phyloP scores from a whole-genome alignment of 1,140 invertebrate species.

The Probaryconus sp. region DNA sequence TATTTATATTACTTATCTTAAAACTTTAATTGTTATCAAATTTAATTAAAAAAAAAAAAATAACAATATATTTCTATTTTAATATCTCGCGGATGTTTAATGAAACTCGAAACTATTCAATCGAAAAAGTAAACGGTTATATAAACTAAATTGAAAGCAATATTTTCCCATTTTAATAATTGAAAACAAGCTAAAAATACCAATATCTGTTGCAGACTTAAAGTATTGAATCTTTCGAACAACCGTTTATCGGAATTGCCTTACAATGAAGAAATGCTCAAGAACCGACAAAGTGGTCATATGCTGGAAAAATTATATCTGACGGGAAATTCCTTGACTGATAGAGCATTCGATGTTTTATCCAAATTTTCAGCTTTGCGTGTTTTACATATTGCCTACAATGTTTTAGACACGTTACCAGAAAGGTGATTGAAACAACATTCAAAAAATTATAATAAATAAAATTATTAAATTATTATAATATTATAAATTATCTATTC shows the following conservation, averaged over 20 bases:
- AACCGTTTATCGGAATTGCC: constrained; percentile 85
- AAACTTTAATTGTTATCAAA: too few species aligned
- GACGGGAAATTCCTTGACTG: constrained; percentile 87
- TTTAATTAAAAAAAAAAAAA: too few species aligned
- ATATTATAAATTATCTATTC: too few species aligned
- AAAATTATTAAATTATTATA: too few species aligned
- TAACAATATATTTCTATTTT: too few species aligned
- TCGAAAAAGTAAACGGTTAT: too few species aligned
- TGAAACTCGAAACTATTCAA: too few species aligned
- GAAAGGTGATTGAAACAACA: too few species aligned
- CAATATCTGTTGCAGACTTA: constrained; percentile 77
- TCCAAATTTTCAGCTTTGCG: constrained; percentile 83
- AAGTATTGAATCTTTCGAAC: constrained; percentile 87
- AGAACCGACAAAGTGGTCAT: constrained; percentile 66
- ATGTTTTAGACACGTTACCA: constrained; percentile 85
- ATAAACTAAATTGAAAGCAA: too few species aligned
- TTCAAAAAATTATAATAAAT: background rate
- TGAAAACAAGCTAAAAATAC: background rate
- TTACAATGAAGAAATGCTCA: constrained; percentile 78
- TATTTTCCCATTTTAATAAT: background rate
- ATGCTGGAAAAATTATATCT: constrained; percentile 85
- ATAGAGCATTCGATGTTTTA: constrained; percentile 84
- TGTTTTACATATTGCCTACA: constrained; percentile 87
- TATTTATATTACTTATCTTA: too few species aligned
- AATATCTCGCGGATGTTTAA: too few species aligned